These are phyloP conservation scores for Lithosia quadra DNA, from an alignment of 2,888 invertebrate species.

Conservation along the genomic window DNA sequence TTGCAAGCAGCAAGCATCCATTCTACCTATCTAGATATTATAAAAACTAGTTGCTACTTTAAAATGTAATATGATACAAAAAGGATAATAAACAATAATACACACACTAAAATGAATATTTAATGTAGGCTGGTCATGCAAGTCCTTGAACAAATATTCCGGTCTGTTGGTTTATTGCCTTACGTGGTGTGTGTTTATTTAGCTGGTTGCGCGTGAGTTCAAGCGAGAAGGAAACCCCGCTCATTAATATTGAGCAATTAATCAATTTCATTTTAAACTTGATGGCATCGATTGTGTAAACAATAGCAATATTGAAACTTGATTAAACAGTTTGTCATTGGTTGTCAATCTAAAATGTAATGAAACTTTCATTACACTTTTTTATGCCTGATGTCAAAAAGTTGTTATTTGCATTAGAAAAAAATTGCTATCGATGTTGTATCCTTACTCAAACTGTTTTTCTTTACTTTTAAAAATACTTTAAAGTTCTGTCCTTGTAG, in stretches of 20 bases:
- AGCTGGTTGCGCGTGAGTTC: slow-evolving; percentile 62
- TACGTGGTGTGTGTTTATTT: slow-evolving; percentile 55
- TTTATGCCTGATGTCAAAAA: slow-evolving; percentile 11
- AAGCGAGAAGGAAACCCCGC: slow-evolving; percentile 62
- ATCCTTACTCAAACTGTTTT: slow-evolving; percentile 4
- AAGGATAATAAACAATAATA: background rate
- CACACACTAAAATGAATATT: slow-evolving; percentile 12
- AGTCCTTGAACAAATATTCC: slow-evolving; percentile 59
- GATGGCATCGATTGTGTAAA: slow-evolving; percentile 44
- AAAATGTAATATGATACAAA: background rate
- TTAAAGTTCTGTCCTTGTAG: background rate
- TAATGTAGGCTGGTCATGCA: slow-evolving; percentile 28
- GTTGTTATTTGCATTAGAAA: slow-evolving; percentile 27
- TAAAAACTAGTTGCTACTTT: background rate
- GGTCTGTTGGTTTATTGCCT: slow-evolving; percentile 58
- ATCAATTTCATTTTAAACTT: slow-evolving; percentile 57
- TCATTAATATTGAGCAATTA: slow-evolving; percentile 59
- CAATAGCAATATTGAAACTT: slow-evolving; percentile 25
- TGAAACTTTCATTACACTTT: slow-evolving; percentile 26
- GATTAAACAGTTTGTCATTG: slow-evolving; percentile 24
- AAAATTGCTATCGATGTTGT: slow-evolving; percentile 20
- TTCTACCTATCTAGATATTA: background rate
- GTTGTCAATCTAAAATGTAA: slow-evolving; percentile 31
- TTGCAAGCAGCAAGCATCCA: too few relatives aligned
- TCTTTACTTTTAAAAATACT: background rate